Evolutionary conservation across 2,888 invertebrate species (phyloP).

Genomic region (Stramonita haemastoma): DNA sequence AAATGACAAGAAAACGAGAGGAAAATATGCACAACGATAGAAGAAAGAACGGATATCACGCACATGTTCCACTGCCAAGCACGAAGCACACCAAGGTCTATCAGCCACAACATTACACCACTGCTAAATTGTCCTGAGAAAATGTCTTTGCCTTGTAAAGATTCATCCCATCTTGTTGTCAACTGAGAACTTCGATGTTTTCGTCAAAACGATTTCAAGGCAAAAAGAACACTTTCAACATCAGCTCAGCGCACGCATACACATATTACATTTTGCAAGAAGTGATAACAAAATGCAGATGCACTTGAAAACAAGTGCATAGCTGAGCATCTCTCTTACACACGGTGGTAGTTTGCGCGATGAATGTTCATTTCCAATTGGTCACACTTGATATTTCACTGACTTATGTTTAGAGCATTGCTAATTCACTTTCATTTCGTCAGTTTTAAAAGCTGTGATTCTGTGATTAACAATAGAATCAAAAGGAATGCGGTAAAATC

Average conservation of each 20-base stretch:
- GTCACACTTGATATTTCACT: not conserved
- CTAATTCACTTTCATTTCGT: not conserved
- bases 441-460: not conserved
- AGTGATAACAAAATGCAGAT: not conserved
- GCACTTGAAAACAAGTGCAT: not conserved
- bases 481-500: too few species aligned
- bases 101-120: not conserved
- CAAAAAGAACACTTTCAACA: constrained; percentile 1
- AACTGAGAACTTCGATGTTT: constrained; percentile 10
- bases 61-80: not conserved
- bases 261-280: not conserved
- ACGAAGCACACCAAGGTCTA: constrained; percentile 25
- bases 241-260: not conserved
- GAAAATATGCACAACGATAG: not conserved
- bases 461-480: not conserved
- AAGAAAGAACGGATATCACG: not conserved
- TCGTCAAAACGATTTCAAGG: not conserved
- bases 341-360: not conserved
- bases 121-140: constrained; percentile 7
- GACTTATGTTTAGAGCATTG: not conserved
- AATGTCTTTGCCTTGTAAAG: not conserved
- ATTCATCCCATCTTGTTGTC: not conserved
- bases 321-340: not conserved
- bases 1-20: not conserved
- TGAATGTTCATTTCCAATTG: not conserved